Base-by-base conservation (phyloP, 1,140 invertebrate genomes). In the Monochamus saltuarius region DNA sequence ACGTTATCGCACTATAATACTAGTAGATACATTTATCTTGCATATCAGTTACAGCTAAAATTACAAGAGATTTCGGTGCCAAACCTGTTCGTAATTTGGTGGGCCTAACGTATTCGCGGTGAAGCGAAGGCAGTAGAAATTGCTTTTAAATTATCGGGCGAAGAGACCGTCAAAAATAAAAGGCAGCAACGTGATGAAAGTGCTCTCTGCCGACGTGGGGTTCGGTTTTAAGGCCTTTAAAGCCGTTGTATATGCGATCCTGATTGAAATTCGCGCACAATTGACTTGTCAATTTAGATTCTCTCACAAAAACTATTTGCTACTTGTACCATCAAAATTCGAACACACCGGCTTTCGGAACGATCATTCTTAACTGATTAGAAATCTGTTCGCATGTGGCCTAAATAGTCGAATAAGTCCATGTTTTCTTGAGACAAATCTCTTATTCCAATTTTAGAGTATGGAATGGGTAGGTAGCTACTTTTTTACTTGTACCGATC, bases 101-200 rank as follows among this genome's bases (percentile, higher is more conserved):
- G 11, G 39, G 14, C 11, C 11, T 13, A 40, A 16, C 11, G 11
- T 13, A 40, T 56, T 14, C 45, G 29, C 19, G 17, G 53, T 42
- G 34, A 56, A 19, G 16, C 22, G 16, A 17, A 43, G 8, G 13
- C 13, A 43, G 37, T 19, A 38, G 47, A 49, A 50, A 59, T 52
- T 59, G 57, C 57, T 37, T 59, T 49, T 43, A 51, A 59, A 59
- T 59, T 59, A 59, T 59, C 40, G 38, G 17, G 37, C 17, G 45
- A 17, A 10, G 1, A 29, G 45, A 19, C 56, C 57, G 57, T 38
- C 57, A 39, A 38, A 38, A 58, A 58, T 38, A 51, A 22, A 50
- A 59, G 49, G 49, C 36, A 49, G 49, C 56, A 36, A 61, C 39
- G 50, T 61, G 59, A 61, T 55, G 59, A 61, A 60, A 61, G 59